Evolutionary conservation across 2,113 vertebrate species (phyloP), one percentile per base, ranked within the genome.

Genomic region (Pleuronectes platessa): DNA sequence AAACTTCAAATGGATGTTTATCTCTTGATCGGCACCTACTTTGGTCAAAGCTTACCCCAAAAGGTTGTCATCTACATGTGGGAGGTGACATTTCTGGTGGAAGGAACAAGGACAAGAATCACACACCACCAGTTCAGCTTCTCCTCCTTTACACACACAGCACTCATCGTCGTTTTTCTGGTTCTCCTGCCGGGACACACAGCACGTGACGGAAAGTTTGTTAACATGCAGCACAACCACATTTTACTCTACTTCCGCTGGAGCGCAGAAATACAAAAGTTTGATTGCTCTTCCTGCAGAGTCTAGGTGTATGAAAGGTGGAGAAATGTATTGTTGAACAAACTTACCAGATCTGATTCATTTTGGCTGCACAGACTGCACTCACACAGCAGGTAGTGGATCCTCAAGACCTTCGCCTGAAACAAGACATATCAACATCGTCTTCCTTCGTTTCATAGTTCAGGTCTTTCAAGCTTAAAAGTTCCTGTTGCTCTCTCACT

Each of bases 91-190:
- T 5, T 9, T 37, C 59, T 76, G 79, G 78, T 95, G 94, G 81
- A 94, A 95, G 35, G 92, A 88, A 49, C 85, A 90, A 1, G 94
- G 94, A 37, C 94, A 95, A 0, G 24, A 0, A 11, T 93, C 90
- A 59, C 94, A 95, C 42, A 60, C 20, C 13, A 95, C 88, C 69
- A 94, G 72, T 0, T 51, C 31, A 18, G 18, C 51, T 14, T 12
- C 66, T 1, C 12, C 55, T 5, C 3, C 9, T 18, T 71, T 68
- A 74, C 93, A 95, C 63, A 88, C 27, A 60, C 40, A 91, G 60
- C 94, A 95, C 56, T 87, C 76, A 0, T 94, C 94, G 37, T 95
- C 93, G 7, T 94, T 94, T 65, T 82, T 80, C 85, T 92, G 76
- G 35, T 90, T 49, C 0, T 71, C 71, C 92, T 94, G 80, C 14